phyloP scores from a whole-genome alignment of 1,140 invertebrate species.

The Araneus ventricosus region DNA sequence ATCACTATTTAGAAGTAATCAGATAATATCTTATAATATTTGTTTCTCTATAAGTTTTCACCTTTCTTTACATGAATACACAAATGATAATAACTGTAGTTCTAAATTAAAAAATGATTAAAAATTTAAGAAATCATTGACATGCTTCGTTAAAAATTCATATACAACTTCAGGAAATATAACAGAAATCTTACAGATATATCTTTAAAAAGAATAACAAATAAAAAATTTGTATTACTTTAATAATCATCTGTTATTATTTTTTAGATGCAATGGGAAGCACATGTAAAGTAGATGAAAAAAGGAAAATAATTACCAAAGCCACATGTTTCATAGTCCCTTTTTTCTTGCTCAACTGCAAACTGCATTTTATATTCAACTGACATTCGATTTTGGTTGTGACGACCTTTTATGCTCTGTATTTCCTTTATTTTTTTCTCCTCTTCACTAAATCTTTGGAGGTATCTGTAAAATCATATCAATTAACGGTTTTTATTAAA shows the following conservation, averaged over 20 bases:
- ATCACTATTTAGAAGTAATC: too few relatives aligned
- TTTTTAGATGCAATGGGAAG: background rate
- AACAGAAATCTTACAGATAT: too few relatives aligned
- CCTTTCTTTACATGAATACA: too few relatives aligned
- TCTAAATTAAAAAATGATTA: too few relatives aligned
- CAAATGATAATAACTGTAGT: too few relatives aligned
- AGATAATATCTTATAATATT: too few relatives aligned
- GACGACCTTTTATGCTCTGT: conserved; percentile 60
- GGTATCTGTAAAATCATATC: conserved; percentile 26
- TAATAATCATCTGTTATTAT: background rate
- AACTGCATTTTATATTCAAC: conserved; percentile 59
- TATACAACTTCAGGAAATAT: too few relatives aligned
- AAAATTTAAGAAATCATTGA: too few relatives aligned
- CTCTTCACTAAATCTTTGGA: conserved; percentile 46
- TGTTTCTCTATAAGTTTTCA: too few relatives aligned
- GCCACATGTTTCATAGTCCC: conserved; percentile 46
- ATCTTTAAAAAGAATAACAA: too few relatives aligned
- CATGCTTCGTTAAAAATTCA: too few relatives aligned
- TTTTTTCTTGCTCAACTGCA: conserved; percentile 34
- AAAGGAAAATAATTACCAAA: conserved; percentile 31
- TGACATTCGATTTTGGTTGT: conserved; percentile 46
- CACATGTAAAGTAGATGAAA: background rate
- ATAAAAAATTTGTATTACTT: too few relatives aligned
- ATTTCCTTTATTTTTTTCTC: conserved; percentile 35
- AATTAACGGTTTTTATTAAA: background rate